These are phyloP conservation scores for Panzeria rudis DNA, from an alignment of 2,888 invertebrate genomes.

Conservation along the genomic window DNA sequence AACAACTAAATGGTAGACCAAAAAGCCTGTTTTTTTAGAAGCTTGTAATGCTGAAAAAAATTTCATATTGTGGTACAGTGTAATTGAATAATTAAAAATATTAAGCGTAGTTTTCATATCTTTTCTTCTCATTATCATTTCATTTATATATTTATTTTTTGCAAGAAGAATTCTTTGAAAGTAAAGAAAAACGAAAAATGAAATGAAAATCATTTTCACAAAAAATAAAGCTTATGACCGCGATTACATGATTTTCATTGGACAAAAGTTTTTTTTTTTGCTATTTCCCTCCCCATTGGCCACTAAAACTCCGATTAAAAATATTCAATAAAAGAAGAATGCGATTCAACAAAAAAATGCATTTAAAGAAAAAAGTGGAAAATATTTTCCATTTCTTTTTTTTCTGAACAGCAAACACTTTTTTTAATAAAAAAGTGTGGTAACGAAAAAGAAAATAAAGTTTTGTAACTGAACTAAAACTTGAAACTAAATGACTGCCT, in stretches of 20 bases:
- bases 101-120: not conserved
- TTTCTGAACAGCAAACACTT: not conserved
- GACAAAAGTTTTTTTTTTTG: conserved; percentile 19
- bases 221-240: not conserved
- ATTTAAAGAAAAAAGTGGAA: conserved; percentile 10
- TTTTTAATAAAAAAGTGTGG: conserved; percentile 5
- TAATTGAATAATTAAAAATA: too few species aligned
- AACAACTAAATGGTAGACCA: too few species aligned
- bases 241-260: not conserved
- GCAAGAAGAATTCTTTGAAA: not conserved
- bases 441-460: not conserved
- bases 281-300: not conserved
- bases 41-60: too few species aligned
- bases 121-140: too few species aligned
- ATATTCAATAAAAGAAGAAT: conserved; percentile 6
- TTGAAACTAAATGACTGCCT: conserved; percentile 36
- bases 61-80: too few species aligned
- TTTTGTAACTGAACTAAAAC: conserved; percentile 40
- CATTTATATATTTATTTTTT: not conserved
- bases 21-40: too few species aligned
- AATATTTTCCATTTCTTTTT: conserved; percentile 9
- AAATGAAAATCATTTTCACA: conserved; percentile 4
- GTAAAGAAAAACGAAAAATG: not conserved
- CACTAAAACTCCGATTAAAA: not conserved
- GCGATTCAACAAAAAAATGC: not conserved